A percentile compares a stretch with the other conserved stretches of the same genome.
These are phyloP conservation scores for Volucella zonaria DNA, from an alignment of 2,888 invertebrate species.

Conservation along the genomic window DNA sequence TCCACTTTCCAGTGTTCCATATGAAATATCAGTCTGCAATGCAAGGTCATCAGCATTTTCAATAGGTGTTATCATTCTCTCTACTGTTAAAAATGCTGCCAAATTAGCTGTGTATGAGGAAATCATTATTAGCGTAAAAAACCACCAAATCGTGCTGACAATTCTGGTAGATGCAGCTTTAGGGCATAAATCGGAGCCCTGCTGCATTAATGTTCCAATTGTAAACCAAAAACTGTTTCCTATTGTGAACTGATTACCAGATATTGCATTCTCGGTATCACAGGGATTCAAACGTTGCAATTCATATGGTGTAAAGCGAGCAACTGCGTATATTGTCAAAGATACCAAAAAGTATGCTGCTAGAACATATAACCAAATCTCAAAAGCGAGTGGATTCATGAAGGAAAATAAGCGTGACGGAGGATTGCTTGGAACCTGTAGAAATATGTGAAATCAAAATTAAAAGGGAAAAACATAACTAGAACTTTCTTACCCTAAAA, in stretches of 20 bases:
- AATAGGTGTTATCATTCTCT: conserved; percentile 93
- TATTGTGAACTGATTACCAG: conserved; percentile 91
- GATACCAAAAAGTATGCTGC: conserved; percentile 91
- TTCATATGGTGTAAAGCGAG: conserved; percentile 91
- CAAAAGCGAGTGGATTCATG: conserved; percentile 92
- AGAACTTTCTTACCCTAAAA: conserved; percentile 86
- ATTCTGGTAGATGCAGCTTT: conserved; percentile 87
- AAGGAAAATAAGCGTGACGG: conserved; percentile 91
- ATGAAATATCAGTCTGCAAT: conserved; percentile 91
- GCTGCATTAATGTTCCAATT: conserved; percentile 94
- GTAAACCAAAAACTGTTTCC: conserved; percentile 94
- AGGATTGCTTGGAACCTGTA: conserved; percentile 87
- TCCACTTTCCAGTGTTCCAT: conserved; percentile 92
- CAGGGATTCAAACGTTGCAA: conserved; percentile 90
- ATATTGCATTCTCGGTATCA: conserved; percentile 85
- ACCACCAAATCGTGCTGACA: conserved; percentile 95
- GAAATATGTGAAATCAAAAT: background rate
- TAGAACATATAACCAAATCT: conserved; percentile 93
- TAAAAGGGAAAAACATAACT: background rate
- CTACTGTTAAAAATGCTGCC: conserved; percentile 95
- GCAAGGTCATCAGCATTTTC: conserved; percentile 93
- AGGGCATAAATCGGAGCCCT: conserved; percentile 91
- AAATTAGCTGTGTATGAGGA: conserved; percentile 96
- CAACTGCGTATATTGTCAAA: conserved; percentile 90
- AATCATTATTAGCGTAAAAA: conserved; percentile 94